Evolutionary conservation across 1,140 invertebrate genomes (phyloP).

Genomic region (Drosophila prosaltans): DNA sequence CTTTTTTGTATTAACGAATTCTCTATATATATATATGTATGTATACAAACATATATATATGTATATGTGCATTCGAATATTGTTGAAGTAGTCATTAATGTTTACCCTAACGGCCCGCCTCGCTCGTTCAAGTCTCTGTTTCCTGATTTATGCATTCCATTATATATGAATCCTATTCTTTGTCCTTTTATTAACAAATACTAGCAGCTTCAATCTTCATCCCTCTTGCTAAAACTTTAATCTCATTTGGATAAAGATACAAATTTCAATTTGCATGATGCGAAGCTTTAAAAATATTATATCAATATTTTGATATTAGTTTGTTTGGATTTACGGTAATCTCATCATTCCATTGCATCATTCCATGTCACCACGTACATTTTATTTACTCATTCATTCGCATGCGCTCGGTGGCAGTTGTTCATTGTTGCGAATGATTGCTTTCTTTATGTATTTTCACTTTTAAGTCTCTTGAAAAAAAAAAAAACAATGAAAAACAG

Average conservation of each 20-base stretch:
- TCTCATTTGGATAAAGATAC: background rate
- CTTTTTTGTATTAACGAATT: slow-evolving; percentile 1
- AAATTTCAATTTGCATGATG: background rate
- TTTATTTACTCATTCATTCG: background rate
- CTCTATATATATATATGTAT: background rate
- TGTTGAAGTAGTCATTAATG: slow-evolving; percentile 2
- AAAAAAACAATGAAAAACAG: slow-evolving; percentile 1
- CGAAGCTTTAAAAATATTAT: background rate
- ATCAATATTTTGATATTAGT: background rate
- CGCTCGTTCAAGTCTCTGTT: slow-evolving; percentile 5
- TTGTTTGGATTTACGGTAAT: background rate
- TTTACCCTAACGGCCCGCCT: slow-evolving; percentile 1
- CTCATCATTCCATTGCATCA: slow-evolving; percentile 4
- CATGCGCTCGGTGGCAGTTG: slow-evolving; percentile 1
- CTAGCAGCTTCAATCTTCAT: background rate
- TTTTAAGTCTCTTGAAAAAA: background rate
- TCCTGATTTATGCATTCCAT: background rate
- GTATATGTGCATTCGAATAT: background rate
- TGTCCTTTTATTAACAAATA: background rate
- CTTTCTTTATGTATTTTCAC: slow-evolving; percentile 2
- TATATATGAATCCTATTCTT: background rate
- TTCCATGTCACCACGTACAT: slow-evolving; percentile 7
- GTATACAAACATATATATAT: background rate
- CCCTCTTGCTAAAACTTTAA: background rate
- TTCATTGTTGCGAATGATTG: background rate